A percentile compares a stretch with the other conserved stretches of the same genome.
Evolutionary conservation across 1,140 invertebrate species (phyloP).

Genomic region (Drosophila melanogaster): DNA sequence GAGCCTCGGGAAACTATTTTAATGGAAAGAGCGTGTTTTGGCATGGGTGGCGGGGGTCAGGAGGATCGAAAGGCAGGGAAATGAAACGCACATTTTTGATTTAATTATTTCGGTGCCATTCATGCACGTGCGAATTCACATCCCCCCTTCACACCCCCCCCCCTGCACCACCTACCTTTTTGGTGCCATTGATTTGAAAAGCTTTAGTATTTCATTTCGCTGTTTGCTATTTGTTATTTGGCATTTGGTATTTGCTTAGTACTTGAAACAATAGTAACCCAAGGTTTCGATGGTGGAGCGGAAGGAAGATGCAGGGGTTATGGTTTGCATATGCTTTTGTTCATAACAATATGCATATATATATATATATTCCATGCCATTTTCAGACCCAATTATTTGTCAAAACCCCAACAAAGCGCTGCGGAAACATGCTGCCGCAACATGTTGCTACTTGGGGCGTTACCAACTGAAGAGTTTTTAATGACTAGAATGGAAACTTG

Average conservation of each 20-base stretch:
- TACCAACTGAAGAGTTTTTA: neutral
- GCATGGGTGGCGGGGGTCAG: neutral
- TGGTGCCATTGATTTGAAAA: conserved; percentile 2
- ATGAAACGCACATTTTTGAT: conserved; percentile 33
- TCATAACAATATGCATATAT: too few species aligned
- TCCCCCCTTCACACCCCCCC: too few species aligned
- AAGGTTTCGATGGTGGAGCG: neutral
- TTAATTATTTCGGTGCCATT: conserved; percentile 25
- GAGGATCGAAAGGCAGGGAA: neutral
- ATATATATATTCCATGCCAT: too few species aligned
- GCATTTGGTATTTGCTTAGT: neutral
- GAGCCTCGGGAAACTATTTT: conserved; percentile 23
- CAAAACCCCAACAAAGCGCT: neutral
- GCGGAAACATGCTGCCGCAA: conserved; percentile 9
- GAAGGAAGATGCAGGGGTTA: neutral
- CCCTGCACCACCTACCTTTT: neutral
- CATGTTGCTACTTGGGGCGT: conserved; percentile 12
- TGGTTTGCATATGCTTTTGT: too few species aligned
- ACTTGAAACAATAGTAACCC: neutral
- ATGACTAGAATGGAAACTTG: neutral
- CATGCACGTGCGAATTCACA: neutral
- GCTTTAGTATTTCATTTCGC: conserved; percentile 1
- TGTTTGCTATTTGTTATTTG: neutral
- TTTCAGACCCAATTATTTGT: conserved; percentile 5
- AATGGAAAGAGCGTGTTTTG: conserved; percentile 11